Evolutionary conservation across 1,140 invertebrate species (phyloP), one percentile per base, ranked within the genome.

Genomic region (Trialeurodes vaporariorum): DNA sequence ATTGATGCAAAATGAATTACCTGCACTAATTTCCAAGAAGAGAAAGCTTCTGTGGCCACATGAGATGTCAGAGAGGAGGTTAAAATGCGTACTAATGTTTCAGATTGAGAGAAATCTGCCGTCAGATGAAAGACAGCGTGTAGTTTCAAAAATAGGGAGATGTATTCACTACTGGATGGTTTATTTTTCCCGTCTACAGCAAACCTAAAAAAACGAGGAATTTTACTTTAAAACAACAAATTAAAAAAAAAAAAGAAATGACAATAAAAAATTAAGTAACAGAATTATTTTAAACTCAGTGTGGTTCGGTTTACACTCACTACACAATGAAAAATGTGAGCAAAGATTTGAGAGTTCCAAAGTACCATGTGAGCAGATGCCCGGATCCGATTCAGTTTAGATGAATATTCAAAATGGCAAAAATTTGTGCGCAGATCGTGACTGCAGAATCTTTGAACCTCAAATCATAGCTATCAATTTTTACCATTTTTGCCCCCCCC

Each of bases 1-100:
- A n/a, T n/a, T n/a, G n/a, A n/a, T n/a, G n/a, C n/a, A n/a, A n/a
- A n/a, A n/a, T n/a, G n/a, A n/a, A 49, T 5, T 49, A 49, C 82
- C 79, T 84, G 83, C 5, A 85, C 80, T n/a, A 93, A 79, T 69
- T 88, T 86, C 77, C 87, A 85, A 1, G 85, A 83, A 68, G 83
- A 85, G 65, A 93, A 88, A 73, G 86, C 87, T 73, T 91, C 87
- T 0, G 89, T 89, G 0, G 88, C 89, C 0, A 92, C 83, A 58
- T 91, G 82, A 0, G 87, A 83, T 1, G 87, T 88, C 64, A 92
- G 78, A 27, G 86, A 86, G 11, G 85, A 81, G n/a, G 84, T 85
- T 25, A 90, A 81, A 58, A 80, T 82, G 74, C 81, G 82, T 23
- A 86, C 81, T 26, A 87, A 79, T 1, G 79, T 77, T 21, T 80